Evolutionary conservation across 2,113 vertebrate species (phyloP).

Genomic region (Rallus limicola): DNA sequence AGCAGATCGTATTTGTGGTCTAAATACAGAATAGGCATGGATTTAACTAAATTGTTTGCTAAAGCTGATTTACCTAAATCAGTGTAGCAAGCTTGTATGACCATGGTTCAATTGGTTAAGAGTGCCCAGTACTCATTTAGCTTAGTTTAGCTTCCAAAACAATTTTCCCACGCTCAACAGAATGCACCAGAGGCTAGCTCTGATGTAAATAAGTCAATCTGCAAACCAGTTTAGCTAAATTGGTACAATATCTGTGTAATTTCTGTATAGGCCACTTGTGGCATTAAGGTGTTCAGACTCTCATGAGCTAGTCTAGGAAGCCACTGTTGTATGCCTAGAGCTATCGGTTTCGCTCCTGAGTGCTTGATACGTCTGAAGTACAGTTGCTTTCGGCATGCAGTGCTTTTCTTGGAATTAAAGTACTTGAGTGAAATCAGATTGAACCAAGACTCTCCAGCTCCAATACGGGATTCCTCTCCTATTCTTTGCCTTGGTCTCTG

Average conservation of each 20-base stretch:
- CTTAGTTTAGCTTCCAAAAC: not conserved
- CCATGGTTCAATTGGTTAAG: not conserved
- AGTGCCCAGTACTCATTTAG: not conserved
- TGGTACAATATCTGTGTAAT: not conserved
- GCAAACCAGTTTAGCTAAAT: not conserved
- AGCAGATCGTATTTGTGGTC: not conserved
- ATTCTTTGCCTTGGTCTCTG: not conserved
- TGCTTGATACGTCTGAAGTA: not conserved
- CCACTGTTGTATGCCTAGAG: not conserved
- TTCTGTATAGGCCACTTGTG: not conserved
- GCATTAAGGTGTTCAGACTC: not conserved
- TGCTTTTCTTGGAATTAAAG: not conserved
- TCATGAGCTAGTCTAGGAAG: not conserved
- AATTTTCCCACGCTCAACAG: not conserved
- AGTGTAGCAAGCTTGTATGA: not conserved
- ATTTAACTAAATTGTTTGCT: not conserved
- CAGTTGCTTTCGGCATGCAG: not conserved
- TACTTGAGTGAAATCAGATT: not conserved
- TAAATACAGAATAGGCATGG: not conserved
- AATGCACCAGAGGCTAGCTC: not conserved
- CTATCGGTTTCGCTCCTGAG: not conserved
- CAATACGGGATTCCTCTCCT: not conserved
- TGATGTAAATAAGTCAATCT: slow-evolving; percentile 1
- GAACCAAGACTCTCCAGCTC: not conserved
- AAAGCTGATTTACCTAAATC: not conserved